phyloP scores from a whole-genome alignment of 2,888 invertebrate species.

The Eupithecia tripunctaria region DNA sequence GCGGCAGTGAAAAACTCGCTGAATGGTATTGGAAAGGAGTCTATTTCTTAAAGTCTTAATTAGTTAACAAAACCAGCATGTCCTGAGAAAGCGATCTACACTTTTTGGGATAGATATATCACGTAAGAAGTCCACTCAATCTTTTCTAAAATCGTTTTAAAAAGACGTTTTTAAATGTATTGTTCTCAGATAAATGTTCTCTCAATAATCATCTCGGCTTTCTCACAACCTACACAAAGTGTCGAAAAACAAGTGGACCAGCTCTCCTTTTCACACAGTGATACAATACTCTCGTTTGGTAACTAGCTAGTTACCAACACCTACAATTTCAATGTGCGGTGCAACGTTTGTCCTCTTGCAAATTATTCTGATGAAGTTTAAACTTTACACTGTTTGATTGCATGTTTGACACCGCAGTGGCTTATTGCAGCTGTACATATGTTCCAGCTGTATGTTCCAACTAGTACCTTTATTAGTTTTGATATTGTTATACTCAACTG shows the following conservation, averaged over 20 bases:
- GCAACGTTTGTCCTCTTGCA: neutral
- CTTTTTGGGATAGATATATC: slow-evolving; percentile 9
- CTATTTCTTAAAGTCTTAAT: neutral
- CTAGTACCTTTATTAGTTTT: neutral
- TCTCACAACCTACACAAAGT: neutral
- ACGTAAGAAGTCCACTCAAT: slow-evolving; percentile 11
- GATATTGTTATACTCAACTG: neutral
- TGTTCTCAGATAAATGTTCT: slow-evolving; percentile 4
- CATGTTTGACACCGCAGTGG: neutral
- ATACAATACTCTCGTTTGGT: neutral
- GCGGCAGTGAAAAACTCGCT: neutral
- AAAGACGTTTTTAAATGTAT: slow-evolving; percentile 10
- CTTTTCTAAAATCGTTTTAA: slow-evolving; percentile 16
- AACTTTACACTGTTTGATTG: slow-evolving; percentile 3
- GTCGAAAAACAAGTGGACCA: neutral
- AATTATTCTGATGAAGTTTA: slow-evolving; percentile 7
- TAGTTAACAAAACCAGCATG: neutral
- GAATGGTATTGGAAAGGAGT: neutral
- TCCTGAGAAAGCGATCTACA: slow-evolving; percentile 7
- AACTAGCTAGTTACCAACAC: neutral
- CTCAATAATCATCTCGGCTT: neutral
- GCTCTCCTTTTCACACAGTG: neutral
- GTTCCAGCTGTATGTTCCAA: neutral
- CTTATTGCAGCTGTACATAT: neutral
- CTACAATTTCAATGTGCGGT: slow-evolving; percentile 1